phyloP scores from a whole-genome alignment of 2,113 vertebrate genomes.

The Ailurus styani region DNA sequence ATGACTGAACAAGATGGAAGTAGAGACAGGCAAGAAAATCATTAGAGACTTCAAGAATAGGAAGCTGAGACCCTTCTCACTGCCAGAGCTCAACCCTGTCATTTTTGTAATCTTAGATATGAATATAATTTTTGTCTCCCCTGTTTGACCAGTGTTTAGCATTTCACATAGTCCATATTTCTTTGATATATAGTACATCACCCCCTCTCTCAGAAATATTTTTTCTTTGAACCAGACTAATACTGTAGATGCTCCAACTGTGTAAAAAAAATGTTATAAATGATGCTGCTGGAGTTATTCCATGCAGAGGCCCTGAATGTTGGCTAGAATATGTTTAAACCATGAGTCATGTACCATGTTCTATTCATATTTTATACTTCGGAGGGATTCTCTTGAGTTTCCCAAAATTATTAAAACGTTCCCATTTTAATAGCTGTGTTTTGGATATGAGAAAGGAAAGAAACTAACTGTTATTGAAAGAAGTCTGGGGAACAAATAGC shows the following conservation, averaged over 20 bases:
- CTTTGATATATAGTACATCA: not conserved
- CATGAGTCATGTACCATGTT: not conserved
- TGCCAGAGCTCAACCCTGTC: not conserved
- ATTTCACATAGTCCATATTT: not conserved
- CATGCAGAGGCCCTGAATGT: not conserved
- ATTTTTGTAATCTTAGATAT: not conserved
- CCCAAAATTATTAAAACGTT: constrained; percentile 17
- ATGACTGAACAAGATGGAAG: not conserved
- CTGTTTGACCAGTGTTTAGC: not conserved
- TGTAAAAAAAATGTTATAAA: not conserved
- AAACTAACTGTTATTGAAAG: constrained; percentile 30
- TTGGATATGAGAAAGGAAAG: constrained; percentile 19
- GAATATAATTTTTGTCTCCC: not conserved
- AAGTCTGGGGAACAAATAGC: constrained; percentile 36
- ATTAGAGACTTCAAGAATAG: not conserved
- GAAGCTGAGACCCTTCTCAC: not conserved
- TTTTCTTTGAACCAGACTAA: not conserved
- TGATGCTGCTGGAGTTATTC: not conserved
- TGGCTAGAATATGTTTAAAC: constrained; percentile 18
- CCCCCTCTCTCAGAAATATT: not conserved
- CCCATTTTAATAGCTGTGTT: constrained; percentile 4
- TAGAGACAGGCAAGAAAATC: not conserved
- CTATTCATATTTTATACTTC: not conserved
- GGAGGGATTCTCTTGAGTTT: not conserved
- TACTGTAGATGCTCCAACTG: not conserved